Base-by-base conservation (phyloP, 2,888 invertebrate species). In the Yponomeuta sedellus region DNA sequence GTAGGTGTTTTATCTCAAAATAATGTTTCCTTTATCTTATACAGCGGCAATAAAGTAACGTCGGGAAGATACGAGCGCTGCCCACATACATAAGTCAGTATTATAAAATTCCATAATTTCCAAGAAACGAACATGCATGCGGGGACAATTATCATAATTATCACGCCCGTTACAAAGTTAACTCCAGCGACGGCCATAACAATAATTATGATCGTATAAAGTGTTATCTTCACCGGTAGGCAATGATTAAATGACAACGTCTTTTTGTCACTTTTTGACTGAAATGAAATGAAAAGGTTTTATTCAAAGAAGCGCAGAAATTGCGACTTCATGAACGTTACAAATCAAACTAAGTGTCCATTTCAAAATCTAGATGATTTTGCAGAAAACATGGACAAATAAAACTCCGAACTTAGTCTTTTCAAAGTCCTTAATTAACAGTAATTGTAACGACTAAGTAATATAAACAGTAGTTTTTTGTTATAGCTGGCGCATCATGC, bases 121-220 rank as follows among this genome's bases (percentile, higher is more conserved):
- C 76, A 67, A 71, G 80, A 85, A 84, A 82, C 16, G 20, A n/a
- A 44, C 40, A 63, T 44, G 63, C 19, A 20, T 77, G 74, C 80
- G 44, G 80, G 75, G 82, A 80, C 81, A 83, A 86, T 86, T 85
- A 87, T 83, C 77, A 83, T 86, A 84, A 88, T 87, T 86, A 85
- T 85, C 83, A 77, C 81, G 73, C 83, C 28, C 77, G 81, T 79
- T 82, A 78, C 77, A 74, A 77, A 74, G 75, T 75, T 77, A 74
- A 76, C 80, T 77, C 75, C 75, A 77, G 44, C 20, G 80, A 79
- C 74, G 75, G 73, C 78, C 75, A 78, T 84, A 86, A 82, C 81
- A 83, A 86, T 86, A 85, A 88, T 88, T 86, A 86, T 83, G 82
- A 79, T 78, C 76, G 77, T 86, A 83, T 85, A 83, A 85, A 83